These are phyloP conservation scores for Sebastes minor DNA, from an alignment of 2,797 vertebrate species.

Conservation along the genomic window DNA sequence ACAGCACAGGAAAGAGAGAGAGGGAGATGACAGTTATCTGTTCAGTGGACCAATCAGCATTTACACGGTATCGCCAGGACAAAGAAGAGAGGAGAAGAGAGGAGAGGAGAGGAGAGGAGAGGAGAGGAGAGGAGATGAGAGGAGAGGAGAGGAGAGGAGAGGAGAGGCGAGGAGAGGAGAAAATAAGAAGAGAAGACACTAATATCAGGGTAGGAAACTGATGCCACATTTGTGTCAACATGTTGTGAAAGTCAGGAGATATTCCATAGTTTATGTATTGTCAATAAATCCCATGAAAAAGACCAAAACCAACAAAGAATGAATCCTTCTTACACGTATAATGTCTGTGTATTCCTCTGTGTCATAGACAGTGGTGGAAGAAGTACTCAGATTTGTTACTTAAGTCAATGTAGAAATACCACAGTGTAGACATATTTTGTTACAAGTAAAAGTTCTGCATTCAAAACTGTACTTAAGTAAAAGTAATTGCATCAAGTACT, in stretches of 20 bases:
- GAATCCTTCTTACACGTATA: background rate
- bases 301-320: background rate
- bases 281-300: background rate
- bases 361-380: background rate
- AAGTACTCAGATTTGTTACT: background rate
- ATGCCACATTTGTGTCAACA: background rate
- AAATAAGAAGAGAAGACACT: constrained; percentile 55
- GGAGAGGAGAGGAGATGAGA: background rate
- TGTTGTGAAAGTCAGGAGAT: background rate
- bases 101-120: background rate
- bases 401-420: background rate
- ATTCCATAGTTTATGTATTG: background rate
- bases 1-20: constrained; percentile 83
- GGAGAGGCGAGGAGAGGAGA: constrained; percentile 43
- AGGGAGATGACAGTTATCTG: constrained; percentile 76
- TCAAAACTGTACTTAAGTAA: no score
- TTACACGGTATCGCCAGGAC: constrained; percentile 38
- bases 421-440: no score
- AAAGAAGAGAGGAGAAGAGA: background rate
- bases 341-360: background rate
- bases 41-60: constrained; percentile 60
- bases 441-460: no score
- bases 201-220: constrained; percentile 22
- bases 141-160: background rate
- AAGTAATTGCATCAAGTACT: no score